phyloP scores from a whole-genome alignment of 2,797 vertebrate genomes.

The Sebastes taczanowskii region DNA sequence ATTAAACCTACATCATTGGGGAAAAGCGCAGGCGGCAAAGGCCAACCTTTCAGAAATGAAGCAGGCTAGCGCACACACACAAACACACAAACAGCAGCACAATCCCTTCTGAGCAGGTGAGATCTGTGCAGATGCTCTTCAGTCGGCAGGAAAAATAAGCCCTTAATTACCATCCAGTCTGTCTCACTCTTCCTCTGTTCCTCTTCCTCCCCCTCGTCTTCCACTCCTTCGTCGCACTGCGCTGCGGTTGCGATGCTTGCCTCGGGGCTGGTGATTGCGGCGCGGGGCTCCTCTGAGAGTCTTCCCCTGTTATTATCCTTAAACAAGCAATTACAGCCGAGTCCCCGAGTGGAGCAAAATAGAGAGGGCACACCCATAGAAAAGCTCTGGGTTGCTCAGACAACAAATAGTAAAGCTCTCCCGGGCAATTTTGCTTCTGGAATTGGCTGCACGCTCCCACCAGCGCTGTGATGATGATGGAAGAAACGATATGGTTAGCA shows the following conservation, averaged over 20 bases:
- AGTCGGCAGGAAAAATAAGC: constrained; percentile 71
- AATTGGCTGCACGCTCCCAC: constrained; percentile 43
- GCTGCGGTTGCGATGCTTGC: constrained; percentile 66
- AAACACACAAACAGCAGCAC: constrained; percentile 23
- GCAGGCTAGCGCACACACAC: background rate
- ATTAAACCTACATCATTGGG: constrained; percentile 58
- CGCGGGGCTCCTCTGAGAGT: constrained; percentile 65
- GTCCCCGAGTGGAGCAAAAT: constrained; percentile 67
- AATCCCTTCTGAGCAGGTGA: constrained; percentile 72
- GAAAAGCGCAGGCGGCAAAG: constrained; percentile 12
- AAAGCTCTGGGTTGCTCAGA: constrained; percentile 65
- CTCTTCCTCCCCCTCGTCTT: constrained; percentile 34
- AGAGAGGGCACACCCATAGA: constrained; percentile 73
- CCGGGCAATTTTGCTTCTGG: constrained; percentile 54
- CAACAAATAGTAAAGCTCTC: constrained; percentile 50
- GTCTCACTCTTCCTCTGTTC: constrained; percentile 45
- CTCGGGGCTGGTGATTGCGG: constrained; percentile 73
- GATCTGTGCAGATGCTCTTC: constrained; percentile 71
- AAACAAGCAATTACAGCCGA: constrained; percentile 80
- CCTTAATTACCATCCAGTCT: constrained; percentile 76
- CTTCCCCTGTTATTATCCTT: constrained; percentile 82
- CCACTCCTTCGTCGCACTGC: constrained; percentile 52
- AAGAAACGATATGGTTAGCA: constrained; percentile 48
- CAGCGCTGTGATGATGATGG: constrained; percentile 41
- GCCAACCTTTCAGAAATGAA: constrained; percentile 39